Evolutionary conservation across 2,888 invertebrate genomes (phyloP).

Genomic region (Apamea anceps): DNA sequence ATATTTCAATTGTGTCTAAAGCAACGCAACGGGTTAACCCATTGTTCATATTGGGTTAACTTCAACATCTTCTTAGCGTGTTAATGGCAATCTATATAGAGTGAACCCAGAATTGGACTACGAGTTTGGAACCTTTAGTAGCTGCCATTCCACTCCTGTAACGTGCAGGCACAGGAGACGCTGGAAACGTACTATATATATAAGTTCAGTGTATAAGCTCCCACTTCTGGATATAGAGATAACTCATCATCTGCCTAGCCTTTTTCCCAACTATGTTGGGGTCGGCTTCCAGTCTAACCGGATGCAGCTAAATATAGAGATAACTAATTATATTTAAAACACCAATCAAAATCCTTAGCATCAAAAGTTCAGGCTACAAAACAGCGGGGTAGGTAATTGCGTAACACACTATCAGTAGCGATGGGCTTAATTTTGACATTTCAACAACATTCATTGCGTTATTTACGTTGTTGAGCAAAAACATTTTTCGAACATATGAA

Average conservation of each 20-base stretch:
- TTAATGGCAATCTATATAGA: background rate
- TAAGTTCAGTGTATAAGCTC: background rate
- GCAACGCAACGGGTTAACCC: background rate
- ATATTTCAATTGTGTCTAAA: background rate
- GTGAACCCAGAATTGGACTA: background rate
- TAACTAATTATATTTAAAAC: background rate
- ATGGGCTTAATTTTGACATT: too few relatives aligned
- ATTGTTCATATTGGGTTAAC: background rate
- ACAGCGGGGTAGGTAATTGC: too few relatives aligned
- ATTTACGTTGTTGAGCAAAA: too few relatives aligned
- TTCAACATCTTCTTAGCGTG: background rate
- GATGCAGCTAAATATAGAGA: too few relatives aligned
- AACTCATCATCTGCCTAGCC: too few relatives aligned
- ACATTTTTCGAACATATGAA: too few relatives aligned
- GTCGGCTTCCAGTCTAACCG: too few relatives aligned
- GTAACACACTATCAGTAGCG: too few relatives aligned
- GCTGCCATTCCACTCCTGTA: background rate
- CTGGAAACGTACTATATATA: background rate
- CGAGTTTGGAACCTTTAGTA: background rate
- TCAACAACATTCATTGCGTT: too few relatives aligned
- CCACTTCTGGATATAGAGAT: too few relatives aligned
- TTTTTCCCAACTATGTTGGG: too few relatives aligned
- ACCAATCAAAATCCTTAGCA: background rate
- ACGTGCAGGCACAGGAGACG: background rate
- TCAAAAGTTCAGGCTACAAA: background rate